These are phyloP conservation scores for Diabrotica undecimpunctata DNA, from an alignment of 1,140 invertebrate genomes.

Conservation along the genomic window DNA sequence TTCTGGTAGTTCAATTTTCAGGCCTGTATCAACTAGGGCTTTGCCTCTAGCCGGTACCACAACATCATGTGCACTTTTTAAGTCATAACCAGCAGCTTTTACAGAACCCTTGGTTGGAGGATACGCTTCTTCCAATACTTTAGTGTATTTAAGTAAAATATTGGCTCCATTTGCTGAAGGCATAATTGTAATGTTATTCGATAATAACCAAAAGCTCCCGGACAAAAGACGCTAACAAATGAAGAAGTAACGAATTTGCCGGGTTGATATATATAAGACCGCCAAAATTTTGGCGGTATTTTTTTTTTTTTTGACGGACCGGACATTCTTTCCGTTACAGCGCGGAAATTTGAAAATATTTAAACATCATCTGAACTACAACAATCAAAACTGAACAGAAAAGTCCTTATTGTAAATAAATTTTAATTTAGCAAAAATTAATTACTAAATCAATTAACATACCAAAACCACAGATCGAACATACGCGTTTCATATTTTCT, in stretches of 20 bases:
- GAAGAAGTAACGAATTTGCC: background rate
- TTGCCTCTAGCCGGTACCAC: conserved; percentile 81
- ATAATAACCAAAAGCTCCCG: background rate
- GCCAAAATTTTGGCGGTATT: background rate
- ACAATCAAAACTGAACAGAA: no score
- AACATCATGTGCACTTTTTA: conserved; percentile 87
- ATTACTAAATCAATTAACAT: no score
- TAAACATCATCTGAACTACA: no score
- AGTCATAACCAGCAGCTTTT: conserved; percentile 85
- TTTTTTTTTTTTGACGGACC: background rate
- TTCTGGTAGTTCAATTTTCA: conserved; percentile 80
- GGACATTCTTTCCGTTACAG: no score
- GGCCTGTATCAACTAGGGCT: conserved; percentile 83
- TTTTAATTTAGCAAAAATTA: no score
- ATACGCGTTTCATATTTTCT: no score
- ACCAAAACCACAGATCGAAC: no score
- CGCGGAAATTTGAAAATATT: no score
- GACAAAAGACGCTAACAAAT: background rate
- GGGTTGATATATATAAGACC: background rate
- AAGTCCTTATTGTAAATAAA: no score
- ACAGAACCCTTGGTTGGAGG: conserved; percentile 79
- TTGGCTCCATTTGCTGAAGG: conserved; percentile 15
- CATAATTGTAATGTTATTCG: conserved; percentile 14
- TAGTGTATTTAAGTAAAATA: conserved; percentile 61
- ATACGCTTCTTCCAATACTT: conserved; percentile 73